phyloP scores from a whole-genome alignment of 1,140 invertebrate genomes.

The Pissodes strobi region DNA sequence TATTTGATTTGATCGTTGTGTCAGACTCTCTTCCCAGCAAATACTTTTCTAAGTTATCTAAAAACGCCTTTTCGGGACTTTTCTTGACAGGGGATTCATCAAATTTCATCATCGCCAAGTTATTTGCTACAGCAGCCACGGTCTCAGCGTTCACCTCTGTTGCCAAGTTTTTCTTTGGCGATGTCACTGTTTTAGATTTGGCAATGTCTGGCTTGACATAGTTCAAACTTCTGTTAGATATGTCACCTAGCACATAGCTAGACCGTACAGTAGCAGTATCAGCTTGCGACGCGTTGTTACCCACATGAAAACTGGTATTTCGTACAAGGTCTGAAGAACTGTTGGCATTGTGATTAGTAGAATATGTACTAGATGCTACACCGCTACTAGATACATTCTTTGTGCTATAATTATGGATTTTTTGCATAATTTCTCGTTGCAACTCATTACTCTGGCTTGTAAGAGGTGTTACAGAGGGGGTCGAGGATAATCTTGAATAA shows the following conservation, averaged over 20 bases:
- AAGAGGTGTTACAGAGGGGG: not conserved
- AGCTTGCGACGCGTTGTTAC: too few species aligned
- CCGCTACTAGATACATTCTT: not conserved
- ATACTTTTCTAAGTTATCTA: constrained; percentile 42
- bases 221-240: constrained; percentile 38
- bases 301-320: not conserved
- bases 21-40: constrained; percentile 23
- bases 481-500: constrained; percentile 9
- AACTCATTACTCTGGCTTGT: constrained; percentile 5
- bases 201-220: constrained; percentile 31
- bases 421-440: constrained; percentile 32
- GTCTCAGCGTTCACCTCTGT: constrained; percentile 18
- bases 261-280: not conserved
- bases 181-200: constrained; percentile 32
- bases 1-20: not conserved
- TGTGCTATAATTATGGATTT: constrained; percentile 23
- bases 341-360: not conserved
- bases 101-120: constrained; percentile 35
- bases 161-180: constrained; percentile 38
- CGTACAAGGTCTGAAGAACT: not conserved
- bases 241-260: constrained; percentile 39
- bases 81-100: constrained; percentile 26
- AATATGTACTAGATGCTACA: not conserved
- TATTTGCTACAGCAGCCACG: constrained; percentile 22
- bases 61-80: constrained; percentile 29